Conservation (phyloP, 2,113 vertebrate genomes). For the Leucoraja erinaceus region DNA sequence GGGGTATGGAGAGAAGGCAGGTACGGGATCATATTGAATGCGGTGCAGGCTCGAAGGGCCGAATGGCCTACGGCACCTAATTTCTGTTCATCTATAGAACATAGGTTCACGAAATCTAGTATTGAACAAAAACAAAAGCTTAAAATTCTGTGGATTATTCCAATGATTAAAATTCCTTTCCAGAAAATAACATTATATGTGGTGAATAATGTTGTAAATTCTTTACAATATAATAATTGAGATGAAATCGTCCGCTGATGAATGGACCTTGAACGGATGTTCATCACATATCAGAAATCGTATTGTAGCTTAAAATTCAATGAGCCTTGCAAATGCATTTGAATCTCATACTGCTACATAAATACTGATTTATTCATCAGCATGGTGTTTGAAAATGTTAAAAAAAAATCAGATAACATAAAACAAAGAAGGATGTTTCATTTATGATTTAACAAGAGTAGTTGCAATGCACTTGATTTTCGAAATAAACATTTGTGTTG, state of each 20-base stretch:
- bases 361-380: background rate
- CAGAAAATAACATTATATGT: background rate
- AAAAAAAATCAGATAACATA: background rate
- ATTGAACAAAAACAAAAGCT: too few relatives aligned
- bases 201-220: background rate
- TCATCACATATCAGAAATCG: background rate
- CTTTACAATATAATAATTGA: background rate
- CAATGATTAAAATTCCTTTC: background rate
- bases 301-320: background rate
- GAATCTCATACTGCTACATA: background rate
- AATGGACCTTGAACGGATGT: slow-evolving; percentile 2
- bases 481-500: background rate
- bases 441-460: background rate
- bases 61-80: too few relatives aligned
- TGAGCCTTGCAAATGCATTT: background rate
- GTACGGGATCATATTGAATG: too few relatives aligned
- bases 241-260: background rate
- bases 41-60: too few relatives aligned
- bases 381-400: background rate
- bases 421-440: background rate
- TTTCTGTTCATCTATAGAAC: too few relatives aligned
- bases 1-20: too few relatives aligned
- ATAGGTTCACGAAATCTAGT: too few relatives aligned
- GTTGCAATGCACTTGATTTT: background rate
- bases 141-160: background rate